Evolutionary conservation across 1,140 invertebrate species (phyloP), one percentile per base, ranked within the genome.

Genomic region (Trachymyrmex cornetzi): DNA sequence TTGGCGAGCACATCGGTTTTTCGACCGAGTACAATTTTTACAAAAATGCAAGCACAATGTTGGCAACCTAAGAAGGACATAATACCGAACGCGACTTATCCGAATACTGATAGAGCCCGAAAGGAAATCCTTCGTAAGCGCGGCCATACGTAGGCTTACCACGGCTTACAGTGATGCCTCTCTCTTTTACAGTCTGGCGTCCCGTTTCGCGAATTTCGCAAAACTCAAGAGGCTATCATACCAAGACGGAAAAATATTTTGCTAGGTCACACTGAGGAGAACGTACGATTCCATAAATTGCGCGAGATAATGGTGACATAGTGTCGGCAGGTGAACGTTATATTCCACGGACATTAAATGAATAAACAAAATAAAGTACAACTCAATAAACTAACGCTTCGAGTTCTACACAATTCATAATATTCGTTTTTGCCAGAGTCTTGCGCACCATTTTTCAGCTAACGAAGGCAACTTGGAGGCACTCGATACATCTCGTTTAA

Each of bases 1-100:
- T 53, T 57, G 0, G 55, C 72, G 53, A 55, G 44, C 16, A 75
- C 27, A 19, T 86, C 61, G 75, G 12, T 30, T 38, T 84, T 71
- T 87, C 71, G 82, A 48, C 67, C 85, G 87, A 90, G 89, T 90
- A 88, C 90, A 92, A 79, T 92, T 92, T 93, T 93, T 89, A 61
- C 72, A 82, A 48, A 48, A 27, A 77, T 59, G 85, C 89, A 88
- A 91, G 89, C 89, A 89, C 90, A 90, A 91, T 92, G 92, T 92
- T 91, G 88, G 91, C 89, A 88, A 90, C 88, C 89, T 90, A 61
- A 91, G 86, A 89, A 89, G 87, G 91, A 92, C 92, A 92, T 92
- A 93, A 93, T 93, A 92, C 89, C 88, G 88, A 92, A 92, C 87
- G 88, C 87, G 89, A 90, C 89, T 93, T 93, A 93, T 93, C 92